phyloP scores from a whole-genome alignment of 2,797 vertebrate genomes.

The Mormyrops boulengeri region DNA sequence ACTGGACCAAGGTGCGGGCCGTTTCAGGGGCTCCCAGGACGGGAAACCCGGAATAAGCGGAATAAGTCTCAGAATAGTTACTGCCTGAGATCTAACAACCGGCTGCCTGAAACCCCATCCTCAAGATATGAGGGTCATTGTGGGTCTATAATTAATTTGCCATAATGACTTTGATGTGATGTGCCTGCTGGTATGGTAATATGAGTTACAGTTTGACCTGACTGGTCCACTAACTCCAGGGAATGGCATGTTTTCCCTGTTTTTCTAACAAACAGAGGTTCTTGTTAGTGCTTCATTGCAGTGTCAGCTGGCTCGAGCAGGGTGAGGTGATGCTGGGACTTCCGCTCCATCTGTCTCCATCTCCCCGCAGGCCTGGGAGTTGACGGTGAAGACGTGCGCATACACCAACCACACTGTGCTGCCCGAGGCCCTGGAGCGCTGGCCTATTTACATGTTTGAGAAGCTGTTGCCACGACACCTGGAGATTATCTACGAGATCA shows the following conservation, averaged over 20 bases:
- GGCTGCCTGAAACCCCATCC: not conserved
- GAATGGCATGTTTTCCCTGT: not conserved
- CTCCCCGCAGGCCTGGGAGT: conserved; percentile 70
- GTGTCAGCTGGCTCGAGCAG: not conserved
- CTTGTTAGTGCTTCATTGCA: not conserved
- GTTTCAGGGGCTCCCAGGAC: not conserved
- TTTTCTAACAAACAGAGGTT: not conserved
- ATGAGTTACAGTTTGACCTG: not conserved
- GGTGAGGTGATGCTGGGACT: not conserved
- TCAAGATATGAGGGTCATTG: not conserved
- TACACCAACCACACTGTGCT: conserved; percentile 86
- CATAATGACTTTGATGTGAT: not conserved
- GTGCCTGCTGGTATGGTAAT: not conserved
- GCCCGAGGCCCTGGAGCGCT: conserved; percentile 79
- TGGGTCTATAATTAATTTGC: not conserved
- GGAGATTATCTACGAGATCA: conserved; percentile 76
- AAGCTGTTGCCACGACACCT: conserved; percentile 75
- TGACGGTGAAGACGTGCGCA: conserved; percentile 72
- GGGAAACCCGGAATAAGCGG: not conserved
- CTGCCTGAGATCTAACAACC: not conserved
- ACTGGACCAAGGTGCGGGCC: conserved; percentile 70
- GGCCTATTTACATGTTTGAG: conserved; percentile 77
- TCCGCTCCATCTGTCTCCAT: not conserved
- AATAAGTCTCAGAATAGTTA: not conserved
- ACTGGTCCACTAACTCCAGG: not conserved